Evolutionary conservation across 2,113 vertebrate species (phyloP), one percentile per base, ranked within the genome.

Genomic region (Okapia johnstoni): DNA sequence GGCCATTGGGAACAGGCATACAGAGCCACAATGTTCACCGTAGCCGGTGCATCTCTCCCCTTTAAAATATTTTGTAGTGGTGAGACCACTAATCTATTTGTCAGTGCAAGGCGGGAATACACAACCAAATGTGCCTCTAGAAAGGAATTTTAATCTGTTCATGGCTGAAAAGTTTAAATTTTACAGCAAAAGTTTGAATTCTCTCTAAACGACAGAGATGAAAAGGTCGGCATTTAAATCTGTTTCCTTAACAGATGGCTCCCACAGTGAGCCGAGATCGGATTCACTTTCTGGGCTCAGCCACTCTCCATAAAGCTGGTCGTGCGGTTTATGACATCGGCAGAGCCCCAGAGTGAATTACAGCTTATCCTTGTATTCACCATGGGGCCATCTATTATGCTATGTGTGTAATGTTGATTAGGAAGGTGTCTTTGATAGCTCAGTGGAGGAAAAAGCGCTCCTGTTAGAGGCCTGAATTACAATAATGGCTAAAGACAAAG

Each of bases 191-290:
- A 97, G 88, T 97, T 93, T 97, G 96, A 97, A 97, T 76, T 97
- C 95, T 94, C 66, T 88, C 94, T 90, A 90, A 97, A 97, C 36
- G 93, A 88, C 97, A 93, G 96, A 98, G 98, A 97, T 94, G 94
- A 97, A 97, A 98, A 98, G 97, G 96, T 98, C 88, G 26, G 40
- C 93, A 73, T 95, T 98, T 97, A 91, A 98, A 95, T 97, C 98
- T 96, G 95, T 96, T 98, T 97, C 94, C 94, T 80, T 96, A 97
- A 93, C 98, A 97, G 87, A 96, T 98, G 97, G 98, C 96, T 96
- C 97, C 98, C 96, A 46, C 98, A 98, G 98, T 33, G 97, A 98
- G 96, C 0, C 9, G 94, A 87, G 97, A 98, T 95, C 91, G 36
- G 92, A 12, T 97, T 96, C 97, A 89, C 97, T 97, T 94, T 97